These are phyloP conservation scores for Pagrus major DNA, from an alignment of 2,113 vertebrate species.

Conservation along the genomic window DNA sequence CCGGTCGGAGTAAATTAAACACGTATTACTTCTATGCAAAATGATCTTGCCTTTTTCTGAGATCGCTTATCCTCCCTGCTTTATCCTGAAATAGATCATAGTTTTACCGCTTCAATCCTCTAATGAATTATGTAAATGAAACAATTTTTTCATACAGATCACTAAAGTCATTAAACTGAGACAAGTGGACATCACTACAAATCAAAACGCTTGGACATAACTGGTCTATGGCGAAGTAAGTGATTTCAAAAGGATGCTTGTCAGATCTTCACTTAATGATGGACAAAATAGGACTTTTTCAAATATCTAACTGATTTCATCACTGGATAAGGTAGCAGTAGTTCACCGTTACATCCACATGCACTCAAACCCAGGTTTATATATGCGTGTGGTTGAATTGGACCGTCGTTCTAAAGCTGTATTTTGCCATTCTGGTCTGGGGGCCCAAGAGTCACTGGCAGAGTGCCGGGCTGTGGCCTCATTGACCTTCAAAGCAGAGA, in stretches of 20 bases:
- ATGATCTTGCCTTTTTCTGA: not conserved
- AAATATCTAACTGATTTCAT: constrained; percentile 31
- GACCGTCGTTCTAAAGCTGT: constrained; percentile 49
- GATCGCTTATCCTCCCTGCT: not conserved
- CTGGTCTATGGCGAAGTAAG: not conserved
- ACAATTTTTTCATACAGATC: not conserved
- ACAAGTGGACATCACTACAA: not conserved
- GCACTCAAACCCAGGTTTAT: constrained; percentile 12
- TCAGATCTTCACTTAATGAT: constrained; percentile 15
- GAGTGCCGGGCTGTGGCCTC: constrained; percentile 73
- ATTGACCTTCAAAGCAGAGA: constrained; percentile 84
- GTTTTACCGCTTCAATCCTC: not conserved
- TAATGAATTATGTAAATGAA: not conserved
- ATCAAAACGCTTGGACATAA: not conserved
- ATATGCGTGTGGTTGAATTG: constrained; percentile 31
- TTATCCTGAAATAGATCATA: not conserved
- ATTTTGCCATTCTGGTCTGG: constrained; percentile 36
- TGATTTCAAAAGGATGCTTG: constrained; percentile 26
- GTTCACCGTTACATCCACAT: constrained; percentile 32
- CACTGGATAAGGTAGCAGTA: constrained; percentile 7
- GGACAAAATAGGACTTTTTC: constrained; percentile 10
- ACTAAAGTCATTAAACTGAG: not conserved
- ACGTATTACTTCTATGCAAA: not conserved
- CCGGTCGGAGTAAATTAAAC: not conserved
- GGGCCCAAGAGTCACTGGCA: constrained; percentile 71